Percentiles rank a stretch among this genome's conserved stretches.
Conservation (phyloP, 1,140 invertebrate genomes). For the Brachionus paranguensis region DNA sequence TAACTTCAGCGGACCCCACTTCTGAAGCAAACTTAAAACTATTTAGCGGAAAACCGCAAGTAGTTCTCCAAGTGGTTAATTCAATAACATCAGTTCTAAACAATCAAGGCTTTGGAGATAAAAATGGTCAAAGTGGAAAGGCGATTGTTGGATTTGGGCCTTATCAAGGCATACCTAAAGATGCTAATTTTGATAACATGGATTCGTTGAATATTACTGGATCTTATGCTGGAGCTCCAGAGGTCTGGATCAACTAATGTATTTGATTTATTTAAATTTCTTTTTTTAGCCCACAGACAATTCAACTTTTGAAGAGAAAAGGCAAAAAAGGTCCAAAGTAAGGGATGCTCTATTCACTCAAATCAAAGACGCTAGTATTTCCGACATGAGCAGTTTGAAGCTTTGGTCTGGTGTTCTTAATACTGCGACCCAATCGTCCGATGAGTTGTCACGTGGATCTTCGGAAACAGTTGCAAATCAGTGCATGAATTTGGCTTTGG, state of each 20-base stretch:
- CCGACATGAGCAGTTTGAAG: neutral
- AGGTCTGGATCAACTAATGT: neutral
- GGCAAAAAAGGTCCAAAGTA: neutral
- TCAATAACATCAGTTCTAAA: conserved; percentile 34
- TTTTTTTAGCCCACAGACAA: neutral
- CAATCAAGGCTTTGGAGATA: conserved; percentile 17
- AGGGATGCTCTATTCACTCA: neutral
- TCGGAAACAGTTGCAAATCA: neutral
- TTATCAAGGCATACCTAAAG: neutral
- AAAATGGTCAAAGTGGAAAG: neutral
- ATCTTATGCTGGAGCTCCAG: neutral
- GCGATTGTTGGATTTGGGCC: conserved; percentile 19
- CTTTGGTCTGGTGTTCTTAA: neutral
- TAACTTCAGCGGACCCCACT: neutral
- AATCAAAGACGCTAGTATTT: neutral
- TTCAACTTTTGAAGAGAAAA: conserved; percentile 16
- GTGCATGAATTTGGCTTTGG: neutral
- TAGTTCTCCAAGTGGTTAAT: neutral
- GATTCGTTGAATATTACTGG: neutral
- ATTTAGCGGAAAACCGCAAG: neutral
- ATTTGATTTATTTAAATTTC: no score
- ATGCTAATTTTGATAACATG: conserved; percentile 9
- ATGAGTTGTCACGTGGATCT: neutral
- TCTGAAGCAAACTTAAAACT: neutral
- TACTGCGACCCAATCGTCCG: neutral